Evolutionary conservation across 2,113 vertebrate species (phyloP).

Genomic region (Ictalurus punctatus): DNA sequence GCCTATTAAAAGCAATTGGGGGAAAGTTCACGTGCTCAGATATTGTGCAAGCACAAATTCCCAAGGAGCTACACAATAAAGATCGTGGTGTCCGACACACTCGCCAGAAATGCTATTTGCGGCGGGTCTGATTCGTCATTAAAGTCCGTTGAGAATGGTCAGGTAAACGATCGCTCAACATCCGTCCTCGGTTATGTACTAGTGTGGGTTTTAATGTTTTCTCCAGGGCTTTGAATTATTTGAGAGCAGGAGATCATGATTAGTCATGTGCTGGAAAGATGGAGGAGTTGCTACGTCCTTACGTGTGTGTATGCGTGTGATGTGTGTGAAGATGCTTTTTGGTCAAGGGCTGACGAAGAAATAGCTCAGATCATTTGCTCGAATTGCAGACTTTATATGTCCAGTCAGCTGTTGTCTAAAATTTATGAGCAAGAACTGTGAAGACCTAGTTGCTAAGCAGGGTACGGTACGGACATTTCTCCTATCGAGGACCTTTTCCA

Average conservation of each 20-base stretch:
- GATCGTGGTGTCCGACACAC: conserved; percentile 64
- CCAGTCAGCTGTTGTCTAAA: neutral
- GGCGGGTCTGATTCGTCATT: conserved; percentile 42
- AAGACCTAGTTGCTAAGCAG: neutral
- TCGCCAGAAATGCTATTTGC: conserved; percentile 70
- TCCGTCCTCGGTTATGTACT: neutral
- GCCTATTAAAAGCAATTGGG: conserved; percentile 93
- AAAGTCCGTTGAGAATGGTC: conserved; percentile 41
- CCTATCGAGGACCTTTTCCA: neutral
- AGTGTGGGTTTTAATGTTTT: neutral
- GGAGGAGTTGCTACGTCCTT: neutral
- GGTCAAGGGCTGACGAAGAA: neutral
- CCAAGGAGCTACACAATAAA: conserved; percentile 79
- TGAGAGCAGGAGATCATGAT: neutral
- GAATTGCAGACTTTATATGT: neutral
- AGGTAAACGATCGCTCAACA: conserved; percentile 24
- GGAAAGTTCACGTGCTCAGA: conserved; percentile 91
- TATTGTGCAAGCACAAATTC: conserved; percentile 84
- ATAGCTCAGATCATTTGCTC: neutral
- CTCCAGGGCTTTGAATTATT: conserved; percentile 2
- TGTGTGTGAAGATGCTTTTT: neutral
- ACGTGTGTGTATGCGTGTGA: neutral
- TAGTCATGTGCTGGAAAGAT: conserved; percentile 18
- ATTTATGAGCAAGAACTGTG: neutral
- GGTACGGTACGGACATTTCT: too few species aligned